Conservation (phyloP, 2,888 invertebrate genomes). For the Stenolophus ochropezus region DNA sequence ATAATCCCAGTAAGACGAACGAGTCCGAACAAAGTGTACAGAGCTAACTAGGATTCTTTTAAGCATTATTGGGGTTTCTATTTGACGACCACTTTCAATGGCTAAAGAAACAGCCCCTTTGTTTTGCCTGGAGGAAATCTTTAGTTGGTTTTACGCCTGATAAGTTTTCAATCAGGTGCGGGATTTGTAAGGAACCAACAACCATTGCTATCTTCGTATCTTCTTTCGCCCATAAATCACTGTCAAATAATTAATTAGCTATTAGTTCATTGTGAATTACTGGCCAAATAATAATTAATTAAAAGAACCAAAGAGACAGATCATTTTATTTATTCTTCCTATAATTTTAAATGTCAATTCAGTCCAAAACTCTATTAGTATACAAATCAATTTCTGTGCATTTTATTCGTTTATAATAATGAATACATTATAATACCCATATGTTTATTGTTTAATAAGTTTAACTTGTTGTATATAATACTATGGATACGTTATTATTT, state of each 20-base stretch:
- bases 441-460: too few relatives aligned
- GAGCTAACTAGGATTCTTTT: constrained; percentile 9
- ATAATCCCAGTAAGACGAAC: constrained; percentile 21
- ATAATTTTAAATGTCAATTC: too few relatives aligned
- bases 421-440: too few relatives aligned
- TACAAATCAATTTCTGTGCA: too few relatives aligned
- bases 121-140: constrained; percentile 30
- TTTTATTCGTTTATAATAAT: too few relatives aligned
- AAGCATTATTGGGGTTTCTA: constrained; percentile 28
- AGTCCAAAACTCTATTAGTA: too few relatives aligned
- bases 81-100: constrained; percentile 6
- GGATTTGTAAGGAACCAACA: background rate
- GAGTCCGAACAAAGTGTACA: constrained; percentile 5
- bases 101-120: constrained; percentile 27
- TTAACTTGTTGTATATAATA: too few relatives aligned
- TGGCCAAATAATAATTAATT: too few relatives aligned
- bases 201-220: too few relatives aligned
- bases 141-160: constrained; percentile 24
- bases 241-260: background rate
- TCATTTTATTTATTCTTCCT: too few relatives aligned
- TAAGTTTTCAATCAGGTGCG: constrained; percentile 30
- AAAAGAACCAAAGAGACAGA: too few relatives aligned
- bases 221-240: background rate
- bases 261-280: background rate
- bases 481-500: too few relatives aligned